Conservation (phyloP, 1,140 invertebrate genomes). For the Apolygus lucorum region DNA sequence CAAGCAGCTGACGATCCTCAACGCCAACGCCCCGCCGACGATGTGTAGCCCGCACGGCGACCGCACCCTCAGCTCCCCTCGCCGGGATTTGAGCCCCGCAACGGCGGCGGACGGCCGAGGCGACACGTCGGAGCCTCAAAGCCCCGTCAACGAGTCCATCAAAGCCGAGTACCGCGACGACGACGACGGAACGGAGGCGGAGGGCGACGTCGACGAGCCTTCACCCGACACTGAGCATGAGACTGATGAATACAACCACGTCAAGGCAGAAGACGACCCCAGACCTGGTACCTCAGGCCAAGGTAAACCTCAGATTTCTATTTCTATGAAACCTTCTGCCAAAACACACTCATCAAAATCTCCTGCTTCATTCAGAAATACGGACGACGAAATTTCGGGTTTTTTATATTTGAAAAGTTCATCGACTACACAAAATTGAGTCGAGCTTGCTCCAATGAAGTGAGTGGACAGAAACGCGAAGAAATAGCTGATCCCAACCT, state of each 20-base stretch:
- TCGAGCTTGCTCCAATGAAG: too few relatives aligned
- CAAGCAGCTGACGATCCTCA: neutral
- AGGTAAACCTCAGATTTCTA: slow-evolving; percentile 41
- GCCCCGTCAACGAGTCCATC: neutral
- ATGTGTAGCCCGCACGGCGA: neutral
- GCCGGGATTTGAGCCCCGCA: neutral
- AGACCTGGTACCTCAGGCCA: slow-evolving; percentile 46
- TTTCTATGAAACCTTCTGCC: too few relatives aligned
- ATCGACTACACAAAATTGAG: too few relatives aligned
- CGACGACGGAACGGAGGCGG: slow-evolving; percentile 14
- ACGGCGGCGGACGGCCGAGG: neutral
- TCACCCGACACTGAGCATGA: slow-evolving; percentile 20
- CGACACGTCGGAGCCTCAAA: neutral
- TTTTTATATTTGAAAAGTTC: too few relatives aligned
- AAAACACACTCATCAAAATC: too few relatives aligned
- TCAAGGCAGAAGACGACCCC: slow-evolving; percentile 40
- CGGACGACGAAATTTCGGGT: too few relatives aligned
- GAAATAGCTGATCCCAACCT: too few relatives aligned
- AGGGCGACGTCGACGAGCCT: slow-evolving; percentile 22
- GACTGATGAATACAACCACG: slow-evolving; percentile 17
- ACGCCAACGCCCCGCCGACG: neutral
- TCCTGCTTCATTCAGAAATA: too few relatives aligned
- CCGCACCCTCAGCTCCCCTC: neutral
- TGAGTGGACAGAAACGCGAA: too few relatives aligned
- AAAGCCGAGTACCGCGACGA: slow-evolving; percentile 18